Percentiles rank a stretch among this genome's conserved stretches.
Evolutionary conservation across 2,888 invertebrate species (phyloP).

Genomic region (Meteorus cinctellus): DNA sequence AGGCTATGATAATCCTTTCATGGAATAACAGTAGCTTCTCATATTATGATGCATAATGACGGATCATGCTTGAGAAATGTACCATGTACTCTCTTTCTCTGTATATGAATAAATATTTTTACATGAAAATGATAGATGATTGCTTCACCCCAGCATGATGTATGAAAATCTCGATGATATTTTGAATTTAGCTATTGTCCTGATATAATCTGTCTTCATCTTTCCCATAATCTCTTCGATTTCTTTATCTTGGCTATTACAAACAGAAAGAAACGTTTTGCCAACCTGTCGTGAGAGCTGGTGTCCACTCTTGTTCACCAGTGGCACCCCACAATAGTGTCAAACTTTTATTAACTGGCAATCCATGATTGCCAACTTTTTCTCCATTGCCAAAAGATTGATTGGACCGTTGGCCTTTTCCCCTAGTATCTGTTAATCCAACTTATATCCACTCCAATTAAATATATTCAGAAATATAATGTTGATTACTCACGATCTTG

Average conservation of each 20-base stretch:
- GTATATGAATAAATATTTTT: not conserved
- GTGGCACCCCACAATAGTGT: constrained; percentile 94
- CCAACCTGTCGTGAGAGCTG: constrained; percentile 93
- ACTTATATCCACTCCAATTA: constrained; percentile 36
- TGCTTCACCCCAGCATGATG: constrained; percentile 7
- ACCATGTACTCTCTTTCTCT: not conserved
- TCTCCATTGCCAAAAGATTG: constrained; percentile 64
- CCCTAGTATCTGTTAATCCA: constrained; percentile 59
- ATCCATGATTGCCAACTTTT: constrained; percentile 56
- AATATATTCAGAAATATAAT: not conserved
- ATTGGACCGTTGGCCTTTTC: constrained; percentile 61
- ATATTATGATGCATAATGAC: constrained; percentile 8
- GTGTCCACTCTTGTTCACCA: constrained; percentile 98
- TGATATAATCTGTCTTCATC: not conserved
- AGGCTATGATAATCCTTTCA: not conserved
- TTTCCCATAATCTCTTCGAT: not conserved
- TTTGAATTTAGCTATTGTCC: not conserved
- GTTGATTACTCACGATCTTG: constrained; percentile 74
- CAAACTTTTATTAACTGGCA: constrained; percentile 74
- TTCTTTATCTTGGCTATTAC: constrained; percentile 17
- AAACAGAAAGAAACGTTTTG: constrained; percentile 37
- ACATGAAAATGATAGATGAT: constrained; percentile 6
- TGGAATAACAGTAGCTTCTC: not conserved
- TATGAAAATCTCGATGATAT: not conserved
- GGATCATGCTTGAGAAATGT: constrained; percentile 17